Base-by-base conservation (phyloP, 2,113 vertebrate genomes). In the Parotia lawesii region DNA sequence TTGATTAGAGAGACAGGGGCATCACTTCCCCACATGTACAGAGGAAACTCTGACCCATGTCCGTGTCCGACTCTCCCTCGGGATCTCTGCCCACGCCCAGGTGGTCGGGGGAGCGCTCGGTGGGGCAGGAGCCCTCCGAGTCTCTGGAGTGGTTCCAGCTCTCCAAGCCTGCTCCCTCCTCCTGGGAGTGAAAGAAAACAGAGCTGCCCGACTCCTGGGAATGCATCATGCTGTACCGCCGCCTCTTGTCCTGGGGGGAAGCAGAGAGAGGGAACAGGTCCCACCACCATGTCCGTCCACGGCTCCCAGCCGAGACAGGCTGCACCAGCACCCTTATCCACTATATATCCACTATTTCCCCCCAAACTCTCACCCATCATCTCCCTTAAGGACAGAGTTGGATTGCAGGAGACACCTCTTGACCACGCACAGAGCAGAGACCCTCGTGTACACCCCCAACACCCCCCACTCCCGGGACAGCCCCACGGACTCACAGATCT, bases 101-200 rank as follows among this genome's bases (percentile, higher is more conserved):
- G 91, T 86, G 87, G 6, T 97, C 97, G 1, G 94, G 96, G 95
- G 75, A 51, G 21, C n/a, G 88, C 81, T 97, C 98, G 1, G 75
- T 44, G 12, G 89, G 92, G 54, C 96, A 84, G 9, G 96, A 96
- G 8, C 87, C 61, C 29, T 94, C 93, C 0, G 45, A 21, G 33
- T 98, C 98, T 83, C 93, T 91, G 90, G 88, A 58, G 58, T 91
- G 85, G 66, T 95, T 95, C 72, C 98, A 98, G 5, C 60, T 85
- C 51, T 96, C 97, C 4, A 81, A 25, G 6, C 93, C 85, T 25
- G 94, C 97, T 57, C 87, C 97, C 80, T 99, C 99, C 9, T 99
- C 99, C 88, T 98, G 99, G 15, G 99, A 99, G 77, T 99, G 99
- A 96, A 98, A 99, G 97, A 99, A 99, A 44, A 99, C 99, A 0